phyloP scores from a whole-genome alignment of 1,140 invertebrate species.

The Drosophila bifasciata region DNA sequence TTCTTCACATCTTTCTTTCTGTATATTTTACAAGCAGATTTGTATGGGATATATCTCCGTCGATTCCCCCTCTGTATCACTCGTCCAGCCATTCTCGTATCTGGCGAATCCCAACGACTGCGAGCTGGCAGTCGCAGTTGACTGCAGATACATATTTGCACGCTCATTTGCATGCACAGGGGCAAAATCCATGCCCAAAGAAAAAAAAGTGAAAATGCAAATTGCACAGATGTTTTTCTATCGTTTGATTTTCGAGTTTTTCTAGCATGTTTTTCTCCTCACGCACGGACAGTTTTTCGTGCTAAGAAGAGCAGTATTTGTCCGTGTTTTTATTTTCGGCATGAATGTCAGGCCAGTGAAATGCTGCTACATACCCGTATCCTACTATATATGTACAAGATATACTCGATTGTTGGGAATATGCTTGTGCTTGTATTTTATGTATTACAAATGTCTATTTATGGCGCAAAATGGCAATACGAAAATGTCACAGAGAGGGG shows the following conservation, averaged over 20 bases:
- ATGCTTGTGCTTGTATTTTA: slow-evolving; percentile 15
- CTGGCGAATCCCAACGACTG: slow-evolving; percentile 27
- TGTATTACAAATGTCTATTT: slow-evolving; percentile 40
- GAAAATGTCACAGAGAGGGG: slow-evolving; percentile 15
- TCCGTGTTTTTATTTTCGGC: slow-evolving; percentile 21
- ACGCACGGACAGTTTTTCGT: slow-evolving; percentile 49
- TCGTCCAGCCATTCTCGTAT: slow-evolving; percentile 15
- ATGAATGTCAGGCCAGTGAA: slow-evolving; percentile 1
- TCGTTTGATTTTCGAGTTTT: slow-evolving; percentile 43
- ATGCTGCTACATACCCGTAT: not conserved
- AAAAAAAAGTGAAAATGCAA: slow-evolving; percentile 70
- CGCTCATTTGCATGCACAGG: slow-evolving; percentile 72
- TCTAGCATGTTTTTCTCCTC: slow-evolving; percentile 45
- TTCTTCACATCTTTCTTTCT: too few species aligned
- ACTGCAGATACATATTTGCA: slow-evolving; percentile 50
- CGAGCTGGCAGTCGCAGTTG: slow-evolving; percentile 8
- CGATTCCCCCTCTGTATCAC: not conserved
- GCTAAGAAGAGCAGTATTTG: slow-evolving; percentile 30
- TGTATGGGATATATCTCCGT: too few species aligned
- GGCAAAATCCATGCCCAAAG: slow-evolving; percentile 14
- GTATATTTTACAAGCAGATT: too few species aligned
- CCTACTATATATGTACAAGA: too few species aligned
- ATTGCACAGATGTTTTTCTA: slow-evolving; percentile 59
- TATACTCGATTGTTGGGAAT: slow-evolving; percentile 36
- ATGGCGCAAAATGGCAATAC: slow-evolving; percentile 37